These are phyloP conservation scores for Lynx canadensis DNA, from an alignment of 2,113 vertebrate species.

Conservation along the genomic window DNA sequence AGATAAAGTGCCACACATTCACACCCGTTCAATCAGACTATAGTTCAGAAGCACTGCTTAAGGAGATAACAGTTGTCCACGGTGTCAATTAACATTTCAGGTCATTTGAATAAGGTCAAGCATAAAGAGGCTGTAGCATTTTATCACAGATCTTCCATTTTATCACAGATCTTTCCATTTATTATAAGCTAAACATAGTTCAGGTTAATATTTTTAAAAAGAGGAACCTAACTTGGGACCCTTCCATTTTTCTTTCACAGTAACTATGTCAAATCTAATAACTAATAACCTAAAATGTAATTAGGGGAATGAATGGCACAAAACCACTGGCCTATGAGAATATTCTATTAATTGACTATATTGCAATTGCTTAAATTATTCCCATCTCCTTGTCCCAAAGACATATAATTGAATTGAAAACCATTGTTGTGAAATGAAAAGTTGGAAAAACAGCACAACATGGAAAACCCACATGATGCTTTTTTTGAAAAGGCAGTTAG, in stretches of 20 bases:
- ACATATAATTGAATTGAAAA: background rate
- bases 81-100: background rate
- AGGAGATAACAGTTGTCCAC: background rate
- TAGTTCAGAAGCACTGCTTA: background rate
- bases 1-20: background rate
- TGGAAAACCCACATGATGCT: background rate
- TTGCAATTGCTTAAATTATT: background rate
- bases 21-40: background rate
- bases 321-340: background rate
- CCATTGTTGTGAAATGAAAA: background rate
- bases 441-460: background rate
- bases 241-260: background rate
- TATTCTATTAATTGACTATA: background rate
- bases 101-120: background rate
- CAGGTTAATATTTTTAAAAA: background rate
- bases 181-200: background rate
- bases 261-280: conserved; percentile 10
- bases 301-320: background rate
- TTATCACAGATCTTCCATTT: conserved; percentile 15
- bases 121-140: background rate
- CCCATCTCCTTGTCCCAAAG: background rate
- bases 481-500: conserved; percentile 33
- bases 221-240: background rate
- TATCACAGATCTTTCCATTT: conserved; percentile 13
- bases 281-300: conserved; percentile 21